phyloP scores from a whole-genome alignment of 2,888 invertebrate genomes.

The Scelioninae gen. 2 region DNA sequence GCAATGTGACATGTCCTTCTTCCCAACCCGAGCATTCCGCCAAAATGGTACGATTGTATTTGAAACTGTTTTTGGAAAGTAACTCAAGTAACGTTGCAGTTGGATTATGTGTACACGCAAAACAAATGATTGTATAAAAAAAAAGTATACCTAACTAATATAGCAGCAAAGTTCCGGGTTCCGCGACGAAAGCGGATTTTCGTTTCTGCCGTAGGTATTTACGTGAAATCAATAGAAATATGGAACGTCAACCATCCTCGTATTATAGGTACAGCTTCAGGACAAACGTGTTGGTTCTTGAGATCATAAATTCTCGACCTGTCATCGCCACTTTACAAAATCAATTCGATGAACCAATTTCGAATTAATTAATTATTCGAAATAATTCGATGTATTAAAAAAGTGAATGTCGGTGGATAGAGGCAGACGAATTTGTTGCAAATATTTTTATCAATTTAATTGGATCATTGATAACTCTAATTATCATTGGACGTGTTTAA shows the following conservation, averaged over 20 bases:
- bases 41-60: slow-evolving; percentile 3
- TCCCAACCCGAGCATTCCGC: background rate
- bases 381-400: slow-evolving; percentile 14
- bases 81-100: slow-evolving; percentile 19
- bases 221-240: slow-evolving; percentile 73
- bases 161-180: slow-evolving; percentile 44
- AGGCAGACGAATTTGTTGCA: too few species aligned
- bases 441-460: too few species aligned
- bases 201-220: slow-evolving; percentile 67
- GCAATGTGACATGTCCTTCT: background rate
- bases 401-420: too few species aligned
- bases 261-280: slow-evolving; percentile 61
- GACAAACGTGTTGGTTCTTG: slow-evolving; percentile 54
- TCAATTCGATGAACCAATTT: slow-evolving; percentile 36
- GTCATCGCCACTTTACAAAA: slow-evolving; percentile 51
- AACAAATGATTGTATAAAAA: too few species aligned
- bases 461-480: too few species aligned
- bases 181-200: slow-evolving; percentile 61
- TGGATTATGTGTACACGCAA: too few species aligned
- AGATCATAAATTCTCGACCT: slow-evolving; percentile 50
- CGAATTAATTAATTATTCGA: slow-evolving; percentile 24
- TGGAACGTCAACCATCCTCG: slow-evolving; percentile 65
- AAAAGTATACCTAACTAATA: too few species aligned
- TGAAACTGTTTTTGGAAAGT: slow-evolving; percentile 18
- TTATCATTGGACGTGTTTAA: too few species aligned